Conservation (phyloP, 2,113 vertebrate species). For the Tyto alba region DNA sequence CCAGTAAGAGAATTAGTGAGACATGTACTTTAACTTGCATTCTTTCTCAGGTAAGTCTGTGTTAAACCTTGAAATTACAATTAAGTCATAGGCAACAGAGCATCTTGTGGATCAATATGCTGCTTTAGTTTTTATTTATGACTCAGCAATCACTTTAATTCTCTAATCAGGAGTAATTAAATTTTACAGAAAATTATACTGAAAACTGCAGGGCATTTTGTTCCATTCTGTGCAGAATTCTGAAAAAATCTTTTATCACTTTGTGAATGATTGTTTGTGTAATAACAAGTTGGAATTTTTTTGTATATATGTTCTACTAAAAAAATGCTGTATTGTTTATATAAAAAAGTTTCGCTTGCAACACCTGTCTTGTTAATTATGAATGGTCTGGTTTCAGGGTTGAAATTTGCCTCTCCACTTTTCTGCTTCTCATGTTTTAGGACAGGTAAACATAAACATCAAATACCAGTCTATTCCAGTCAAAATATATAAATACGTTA, state of each 20-base stretch:
- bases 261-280: neutral
- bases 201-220: neutral
- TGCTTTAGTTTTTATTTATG: neutral
- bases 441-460: neutral
- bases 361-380: neutral
- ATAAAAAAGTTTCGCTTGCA: neutral
- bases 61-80: neutral
- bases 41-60: constrained; percentile 21
- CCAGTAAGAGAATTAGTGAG: constrained; percentile 19
- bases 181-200: neutral
- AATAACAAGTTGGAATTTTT: neutral
- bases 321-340: neutral
- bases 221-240: neutral
- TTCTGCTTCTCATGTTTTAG: neutral
- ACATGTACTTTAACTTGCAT: neutral
- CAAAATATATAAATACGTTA: neutral
- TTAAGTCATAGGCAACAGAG: neutral
- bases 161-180: neutral
- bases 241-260: neutral
- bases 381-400: neutral
- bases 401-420: neutral
- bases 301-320: neutral
- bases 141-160: neutral
- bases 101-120: neutral
- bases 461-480: neutral